Conservation (phyloP, 2,797 vertebrate genomes). For the Setipinna tenuifilis region DNA sequence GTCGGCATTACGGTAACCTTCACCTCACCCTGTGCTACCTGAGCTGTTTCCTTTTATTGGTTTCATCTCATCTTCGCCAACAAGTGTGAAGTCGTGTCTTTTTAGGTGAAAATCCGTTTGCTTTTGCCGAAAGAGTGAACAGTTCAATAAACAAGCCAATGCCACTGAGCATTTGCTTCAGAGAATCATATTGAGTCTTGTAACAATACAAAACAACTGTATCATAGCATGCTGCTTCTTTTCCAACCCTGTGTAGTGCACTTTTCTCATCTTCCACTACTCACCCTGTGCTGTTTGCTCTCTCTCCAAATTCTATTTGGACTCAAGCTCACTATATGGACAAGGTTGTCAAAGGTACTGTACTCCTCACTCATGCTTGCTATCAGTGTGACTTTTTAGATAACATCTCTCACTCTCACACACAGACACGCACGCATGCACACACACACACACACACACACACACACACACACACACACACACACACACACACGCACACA, state of each 20-base stretch:
- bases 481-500: too few species aligned
- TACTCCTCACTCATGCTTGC: conserved; percentile 68
- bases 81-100: too few species aligned
- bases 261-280: neutral
- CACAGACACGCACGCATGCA: neutral
- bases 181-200: too few species aligned
- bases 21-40: conserved; percentile 65
- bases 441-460: neutral
- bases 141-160: too few species aligned
- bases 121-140: too few species aligned
- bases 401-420: neutral
- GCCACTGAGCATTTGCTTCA: too few species aligned
- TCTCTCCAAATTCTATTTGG: conserved; percentile 58
- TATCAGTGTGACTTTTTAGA: neutral
- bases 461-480: too few species aligned
- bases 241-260: neutral
- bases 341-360: conserved; percentile 91
- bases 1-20: too few species aligned
- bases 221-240: neutral
- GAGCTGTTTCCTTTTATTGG: conserved; percentile 59
- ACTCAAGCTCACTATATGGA: conserved; percentile 90
- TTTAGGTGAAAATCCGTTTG: too few species aligned
- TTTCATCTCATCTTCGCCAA: too few species aligned
- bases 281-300: neutral
- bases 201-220: too few species aligned